These are phyloP conservation scores for Montipora capricornis DNA, from an alignment of 64 coral and sea anemone species.

Conservation along the genomic window DNA sequence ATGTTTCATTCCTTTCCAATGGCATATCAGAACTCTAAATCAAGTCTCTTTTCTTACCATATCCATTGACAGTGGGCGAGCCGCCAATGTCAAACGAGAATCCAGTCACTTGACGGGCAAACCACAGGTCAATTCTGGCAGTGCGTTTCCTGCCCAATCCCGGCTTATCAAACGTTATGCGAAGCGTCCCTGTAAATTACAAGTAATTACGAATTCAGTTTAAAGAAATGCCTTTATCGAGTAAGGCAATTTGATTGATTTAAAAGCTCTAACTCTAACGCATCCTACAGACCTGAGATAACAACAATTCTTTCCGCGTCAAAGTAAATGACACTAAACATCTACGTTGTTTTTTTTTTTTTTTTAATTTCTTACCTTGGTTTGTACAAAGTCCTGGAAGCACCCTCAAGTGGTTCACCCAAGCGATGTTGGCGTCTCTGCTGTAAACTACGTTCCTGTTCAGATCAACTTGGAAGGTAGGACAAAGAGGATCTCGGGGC, in stretches of 20 bases:
- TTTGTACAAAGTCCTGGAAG: neutral
- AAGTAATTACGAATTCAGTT: neutral
- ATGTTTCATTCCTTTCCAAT: neutral
- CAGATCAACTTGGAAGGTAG: neutral
- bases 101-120: neutral
- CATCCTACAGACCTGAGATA: too few species aligned
- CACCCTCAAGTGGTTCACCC: neutral
- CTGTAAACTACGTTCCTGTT: neutral
- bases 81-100: conserved; percentile 19
- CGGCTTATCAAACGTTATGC: conserved; percentile 5
- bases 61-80: conserved; percentile 27
- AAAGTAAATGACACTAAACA: neutral
- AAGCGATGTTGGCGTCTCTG: neutral
- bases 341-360: too few species aligned
- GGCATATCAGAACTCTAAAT: neutral
- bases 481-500: neutral
- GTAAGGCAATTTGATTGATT: too few species aligned
- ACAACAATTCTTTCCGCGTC: too few species aligned
- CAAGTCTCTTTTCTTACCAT: neutral
- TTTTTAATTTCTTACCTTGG: neutral
- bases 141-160: neutral
- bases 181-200: neutral
- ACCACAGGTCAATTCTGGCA: conserved; percentile 36
- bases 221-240: too few species aligned
- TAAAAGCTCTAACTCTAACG: too few species aligned